A percentile compares a stretch with the other conserved stretches of the same genome.
Evolutionary conservation across 2,113 vertebrate genomes (phyloP).

Genomic region (Pteruthius melanotis): DNA sequence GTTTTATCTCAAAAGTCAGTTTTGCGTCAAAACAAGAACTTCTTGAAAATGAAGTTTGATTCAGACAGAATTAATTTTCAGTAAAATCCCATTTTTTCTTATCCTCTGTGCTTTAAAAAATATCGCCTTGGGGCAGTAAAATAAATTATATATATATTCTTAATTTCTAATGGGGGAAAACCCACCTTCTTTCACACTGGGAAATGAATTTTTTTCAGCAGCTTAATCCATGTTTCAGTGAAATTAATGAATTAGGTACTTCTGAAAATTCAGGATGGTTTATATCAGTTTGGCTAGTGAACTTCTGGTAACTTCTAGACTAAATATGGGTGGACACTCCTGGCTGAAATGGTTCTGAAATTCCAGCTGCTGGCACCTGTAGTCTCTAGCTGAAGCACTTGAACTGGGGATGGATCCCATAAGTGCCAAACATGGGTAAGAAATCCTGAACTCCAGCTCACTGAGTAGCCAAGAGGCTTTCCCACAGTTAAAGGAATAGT

Average conservation of each 20-base stretch:
- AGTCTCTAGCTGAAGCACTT: not conserved
- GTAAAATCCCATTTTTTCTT: not conserved
- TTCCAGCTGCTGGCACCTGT: not conserved
- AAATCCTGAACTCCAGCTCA: not conserved
- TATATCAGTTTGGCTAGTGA: not conserved
- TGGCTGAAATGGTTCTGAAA: not conserved
- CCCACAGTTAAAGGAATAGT: not conserved
- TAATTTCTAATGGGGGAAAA: not conserved
- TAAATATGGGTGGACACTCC: not conserved
- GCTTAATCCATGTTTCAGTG: not conserved
- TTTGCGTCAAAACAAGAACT: not conserved
- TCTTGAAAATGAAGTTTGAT: not conserved
- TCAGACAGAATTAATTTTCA: not conserved
- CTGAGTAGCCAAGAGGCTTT: not conserved
- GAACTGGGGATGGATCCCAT: not conserved
- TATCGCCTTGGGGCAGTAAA: not conserved
- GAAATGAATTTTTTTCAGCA: not conserved
- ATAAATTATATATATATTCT: not conserved
- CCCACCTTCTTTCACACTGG: rapidly evolving
- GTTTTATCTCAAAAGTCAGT: not conserved
- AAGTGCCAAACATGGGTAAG: not conserved
- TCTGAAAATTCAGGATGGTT: not conserved
- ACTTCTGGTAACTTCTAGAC: not conserved
- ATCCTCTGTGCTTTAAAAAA: not conserved
- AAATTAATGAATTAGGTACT: not conserved